Percentiles rank a stretch among this genome's conserved stretches.
Conservation (phyloP, 2,888 invertebrate genomes). For the Heliconius hortense region DNA sequence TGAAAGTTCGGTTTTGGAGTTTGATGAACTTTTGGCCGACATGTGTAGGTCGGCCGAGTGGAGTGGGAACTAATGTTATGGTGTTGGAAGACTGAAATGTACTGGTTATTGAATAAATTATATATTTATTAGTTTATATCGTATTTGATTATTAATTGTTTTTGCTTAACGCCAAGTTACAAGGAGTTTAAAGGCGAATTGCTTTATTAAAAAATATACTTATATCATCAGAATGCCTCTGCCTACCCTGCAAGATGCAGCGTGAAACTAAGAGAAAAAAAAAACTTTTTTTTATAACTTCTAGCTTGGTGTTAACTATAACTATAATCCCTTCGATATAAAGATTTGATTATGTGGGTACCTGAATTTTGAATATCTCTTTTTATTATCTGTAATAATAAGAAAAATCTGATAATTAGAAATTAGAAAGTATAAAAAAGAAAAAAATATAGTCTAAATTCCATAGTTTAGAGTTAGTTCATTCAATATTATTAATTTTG, state of each 20-base stretch:
- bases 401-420: not conserved
- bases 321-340: conserved; percentile 7
- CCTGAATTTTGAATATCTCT: conserved; percentile 3
- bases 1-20: conserved; percentile 87
- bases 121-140: conserved; percentile 37
- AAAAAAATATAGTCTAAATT: not conserved
- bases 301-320: conserved; percentile 5
- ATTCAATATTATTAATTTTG: not conserved
- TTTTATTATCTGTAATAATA: not conserved
- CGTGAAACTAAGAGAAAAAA: not conserved
- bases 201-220: too few relatives aligned
- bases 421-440: not conserved
- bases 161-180: not conserved
- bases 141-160: conserved; percentile 25
- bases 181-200: too few relatives aligned
- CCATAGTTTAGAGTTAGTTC: not conserved
- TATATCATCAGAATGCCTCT: not conserved
- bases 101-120: conserved; percentile 31
- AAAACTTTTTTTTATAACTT: not conserved
- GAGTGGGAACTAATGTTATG: conserved; percentile 66
- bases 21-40: conserved; percentile 88
- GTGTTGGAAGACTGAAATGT: conserved; percentile 51
- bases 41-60: conserved; percentile 85
- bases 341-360: not conserved
- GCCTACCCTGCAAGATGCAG: not conserved